A percentile compares a stretch with the other conserved stretches of the same genome.
phyloP scores from a whole-genome alignment of 2,113 vertebrate genomes.

The Oncorhynchus nerka region DNA sequence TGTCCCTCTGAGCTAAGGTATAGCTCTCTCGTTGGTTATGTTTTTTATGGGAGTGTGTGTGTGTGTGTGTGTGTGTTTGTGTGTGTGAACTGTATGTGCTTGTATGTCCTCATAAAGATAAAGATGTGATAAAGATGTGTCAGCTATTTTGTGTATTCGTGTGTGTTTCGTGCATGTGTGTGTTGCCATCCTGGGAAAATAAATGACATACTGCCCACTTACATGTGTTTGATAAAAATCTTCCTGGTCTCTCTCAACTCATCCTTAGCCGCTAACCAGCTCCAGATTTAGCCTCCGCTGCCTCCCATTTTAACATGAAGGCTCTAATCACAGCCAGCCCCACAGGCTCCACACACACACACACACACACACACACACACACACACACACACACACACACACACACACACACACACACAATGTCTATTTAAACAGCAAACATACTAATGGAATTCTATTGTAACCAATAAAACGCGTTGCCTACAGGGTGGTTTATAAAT shows the following conservation, averaged over 20 bases:
- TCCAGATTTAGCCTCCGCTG: conserved; percentile 67
- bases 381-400: conserved; percentile 19
- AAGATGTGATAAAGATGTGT: conserved; percentile 11
- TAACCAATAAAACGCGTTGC: conserved; percentile 58
- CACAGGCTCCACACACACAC: conserved; percentile 28
- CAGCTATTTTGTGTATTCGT: conserved; percentile 24
- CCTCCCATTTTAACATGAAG: conserved; percentile 64
- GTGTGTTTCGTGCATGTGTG: conserved; percentile 23
- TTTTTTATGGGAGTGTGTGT: conserved; percentile 1
- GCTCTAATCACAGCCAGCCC: conserved; percentile 70
- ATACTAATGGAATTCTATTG: conserved; percentile 48
- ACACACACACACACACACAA: conserved; percentile 23
- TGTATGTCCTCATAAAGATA: not conserved
- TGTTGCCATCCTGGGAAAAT: conserved; percentile 57
- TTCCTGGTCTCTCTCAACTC: conserved; percentile 62
- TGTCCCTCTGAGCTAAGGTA: conserved; percentile 18
- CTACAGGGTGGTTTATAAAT: conserved; percentile 38
- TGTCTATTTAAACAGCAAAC: conserved; percentile 53
- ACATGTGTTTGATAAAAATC: conserved; percentile 71
- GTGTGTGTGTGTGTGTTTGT: conserved; percentile 4
- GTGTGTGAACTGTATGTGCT: conserved; percentile 5
- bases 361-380: conserved; percentile 44
- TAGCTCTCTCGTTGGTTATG: conserved; percentile 18
- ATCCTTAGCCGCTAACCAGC: conserved; percentile 61
- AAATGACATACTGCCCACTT: conserved; percentile 61